Conservation (phyloP, 2,113 vertebrate genomes). For the Ardeotis arabs region DNA sequence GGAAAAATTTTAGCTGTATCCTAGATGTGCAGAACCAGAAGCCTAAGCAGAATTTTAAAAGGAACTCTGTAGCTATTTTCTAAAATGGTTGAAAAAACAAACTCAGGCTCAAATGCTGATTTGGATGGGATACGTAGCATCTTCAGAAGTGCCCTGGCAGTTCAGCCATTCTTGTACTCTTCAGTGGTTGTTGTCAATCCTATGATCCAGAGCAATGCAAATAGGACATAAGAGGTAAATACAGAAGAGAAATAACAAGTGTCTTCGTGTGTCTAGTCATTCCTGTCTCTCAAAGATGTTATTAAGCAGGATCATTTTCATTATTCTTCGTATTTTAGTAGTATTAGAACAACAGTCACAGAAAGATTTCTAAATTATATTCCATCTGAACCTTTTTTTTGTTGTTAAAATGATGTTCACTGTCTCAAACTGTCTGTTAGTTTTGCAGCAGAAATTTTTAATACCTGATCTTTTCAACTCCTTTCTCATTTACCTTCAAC, state of each 20-base stretch:
- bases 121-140: neutral
- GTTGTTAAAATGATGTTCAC: neutral
- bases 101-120: neutral
- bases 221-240: neutral
- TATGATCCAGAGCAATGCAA: neutral
- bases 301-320: neutral
- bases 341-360: neutral
- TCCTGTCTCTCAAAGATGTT: neutral
- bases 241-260: neutral
- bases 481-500: neutral
- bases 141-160: neutral
- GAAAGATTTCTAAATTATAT: neutral
- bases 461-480: neutral
- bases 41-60: neutral
- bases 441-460: neutral
- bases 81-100: neutral
- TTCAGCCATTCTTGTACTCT: neutral
- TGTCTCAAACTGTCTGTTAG: neutral
- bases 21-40: neutral
- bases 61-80: neutral
- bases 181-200: neutral
- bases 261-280: neutral
- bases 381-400: neutral
- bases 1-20: neutral
- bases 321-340: neutral